Percentiles rank a stretch among this genome's conserved stretches.
phyloP scores from a whole-genome alignment of 2,113 vertebrate species.

The Pituophis catenifer region DNA sequence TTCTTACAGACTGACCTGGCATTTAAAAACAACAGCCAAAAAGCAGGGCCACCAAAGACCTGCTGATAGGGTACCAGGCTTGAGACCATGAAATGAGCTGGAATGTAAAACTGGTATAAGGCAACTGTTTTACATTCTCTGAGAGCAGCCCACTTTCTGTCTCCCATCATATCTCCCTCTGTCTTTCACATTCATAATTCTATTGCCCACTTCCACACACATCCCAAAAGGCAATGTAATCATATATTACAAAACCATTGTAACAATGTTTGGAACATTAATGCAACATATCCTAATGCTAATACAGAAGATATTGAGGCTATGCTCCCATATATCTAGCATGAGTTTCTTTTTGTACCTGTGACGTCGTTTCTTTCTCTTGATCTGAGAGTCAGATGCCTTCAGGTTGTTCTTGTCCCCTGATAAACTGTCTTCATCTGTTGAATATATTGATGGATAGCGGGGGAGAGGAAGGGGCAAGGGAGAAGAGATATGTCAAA shows the following conservation, averaged over 20 bases:
- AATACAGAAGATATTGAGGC: neutral
- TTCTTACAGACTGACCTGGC: neutral
- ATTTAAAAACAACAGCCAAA: neutral
- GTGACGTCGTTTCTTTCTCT: slow-evolving; percentile 92
- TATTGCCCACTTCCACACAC: neutral
- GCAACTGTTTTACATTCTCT: neutral
- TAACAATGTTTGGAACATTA: neutral
- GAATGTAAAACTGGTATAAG: neutral
- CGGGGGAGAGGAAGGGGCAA: neutral
- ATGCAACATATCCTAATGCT: neutral
- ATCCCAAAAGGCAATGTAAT: neutral
- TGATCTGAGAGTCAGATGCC: slow-evolving; percentile 70
- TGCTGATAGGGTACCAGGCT: neutral
- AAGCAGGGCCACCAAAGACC: too few species aligned
- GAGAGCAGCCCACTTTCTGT: neutral
- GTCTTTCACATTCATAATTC: neutral
- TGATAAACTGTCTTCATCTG: slow-evolving; percentile 86
- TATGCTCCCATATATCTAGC: neutral
- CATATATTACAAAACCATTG: neutral
- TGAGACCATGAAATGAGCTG: neutral
- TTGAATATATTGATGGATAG: slow-evolving; percentile 29
- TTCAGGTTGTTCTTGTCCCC: slow-evolving; percentile 79
- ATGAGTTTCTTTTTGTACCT: slow-evolving; percentile 69
- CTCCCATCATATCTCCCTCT: neutral
- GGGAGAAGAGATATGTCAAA: neutral